Percentiles rank a stretch among this genome's conserved stretches.
These are phyloP conservation scores for Paragorgia papillata DNA, from an alignment of 92 coral and sea anemone genomes.

Conservation along the genomic window DNA sequence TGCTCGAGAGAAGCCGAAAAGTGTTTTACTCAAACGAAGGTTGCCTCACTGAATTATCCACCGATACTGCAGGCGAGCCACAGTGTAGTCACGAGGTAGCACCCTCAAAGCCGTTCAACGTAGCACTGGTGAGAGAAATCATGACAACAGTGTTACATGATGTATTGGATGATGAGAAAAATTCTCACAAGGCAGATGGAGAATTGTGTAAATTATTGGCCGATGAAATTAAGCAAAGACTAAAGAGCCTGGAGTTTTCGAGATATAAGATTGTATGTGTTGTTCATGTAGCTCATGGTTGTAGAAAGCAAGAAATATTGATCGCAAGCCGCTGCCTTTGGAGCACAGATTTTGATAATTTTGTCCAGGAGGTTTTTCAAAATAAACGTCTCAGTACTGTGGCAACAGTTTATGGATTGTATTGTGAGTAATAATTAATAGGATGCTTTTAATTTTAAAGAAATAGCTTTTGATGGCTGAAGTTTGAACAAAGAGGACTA, in stretches of 20 bases:
- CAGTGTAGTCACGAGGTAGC: neutral
- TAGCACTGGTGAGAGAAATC: conserved; percentile 53
- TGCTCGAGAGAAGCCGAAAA: neutral
- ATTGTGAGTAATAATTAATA: conserved; percentile 78
- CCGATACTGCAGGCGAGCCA: neutral
- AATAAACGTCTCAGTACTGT: conserved; percentile 67
- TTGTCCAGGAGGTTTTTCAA: conserved; percentile 74
- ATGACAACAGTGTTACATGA: conserved; percentile 59
- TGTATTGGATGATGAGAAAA: conserved; percentile 43
- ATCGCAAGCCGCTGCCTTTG: conserved; percentile 92
- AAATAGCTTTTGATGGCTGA: too few relatives aligned
- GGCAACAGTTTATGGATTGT: conserved; percentile 83
- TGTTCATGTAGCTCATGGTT: conserved; percentile 61
- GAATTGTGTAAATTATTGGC: conserved; percentile 72
- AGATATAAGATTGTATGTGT: conserved; percentile 80
- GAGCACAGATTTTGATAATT: conserved; percentile 78
- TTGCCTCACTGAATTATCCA: neutral
- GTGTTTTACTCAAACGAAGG: neutral
- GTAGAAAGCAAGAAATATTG: conserved; percentile 68
- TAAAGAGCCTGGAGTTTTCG: conserved; percentile 65
- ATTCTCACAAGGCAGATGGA: conserved; percentile 52
- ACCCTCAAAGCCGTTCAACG: conserved; percentile 1
- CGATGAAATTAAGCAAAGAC: conserved; percentile 70
- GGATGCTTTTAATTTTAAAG: too few relatives aligned
- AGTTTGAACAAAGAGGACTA: too few relatives aligned